phyloP scores from a whole-genome alignment of 2,113 vertebrate species.

The Spilogale gracilis region DNA sequence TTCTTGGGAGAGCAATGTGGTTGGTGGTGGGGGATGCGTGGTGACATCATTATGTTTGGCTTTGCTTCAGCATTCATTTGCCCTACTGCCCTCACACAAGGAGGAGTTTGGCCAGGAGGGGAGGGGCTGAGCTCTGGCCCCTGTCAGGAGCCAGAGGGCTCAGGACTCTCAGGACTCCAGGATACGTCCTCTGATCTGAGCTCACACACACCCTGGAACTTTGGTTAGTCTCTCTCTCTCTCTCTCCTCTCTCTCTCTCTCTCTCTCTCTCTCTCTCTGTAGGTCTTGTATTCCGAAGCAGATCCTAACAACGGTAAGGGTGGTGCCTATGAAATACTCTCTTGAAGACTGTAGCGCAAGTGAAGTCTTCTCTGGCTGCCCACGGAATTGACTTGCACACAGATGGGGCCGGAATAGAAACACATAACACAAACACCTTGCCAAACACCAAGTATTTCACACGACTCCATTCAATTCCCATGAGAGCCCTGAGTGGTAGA shows the following conservation, averaged over 20 bases:
- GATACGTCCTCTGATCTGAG: background rate
- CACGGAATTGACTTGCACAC: background rate
- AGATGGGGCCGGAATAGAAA: background rate
- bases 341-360: too few relatives aligned
- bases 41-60: background rate
- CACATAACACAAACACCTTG: background rate
- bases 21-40: background rate
- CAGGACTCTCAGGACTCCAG: too few relatives aligned
- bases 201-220: background rate
- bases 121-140: background rate
- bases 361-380: background rate
- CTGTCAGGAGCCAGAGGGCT: background rate
- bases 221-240: background rate
- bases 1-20: background rate
- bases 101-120: background rate
- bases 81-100: background rate
- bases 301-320: background rate
- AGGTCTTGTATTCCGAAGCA: background rate
- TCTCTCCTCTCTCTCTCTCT: background rate
- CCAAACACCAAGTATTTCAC: background rate
- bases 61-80: background rate
- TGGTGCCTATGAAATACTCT: background rate
- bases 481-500: background rate
- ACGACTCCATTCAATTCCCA: background rate
- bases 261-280: background rate